phyloP scores from a whole-genome alignment of 2,888 invertebrate genomes.

The Ptilodon capucinus region DNA sequence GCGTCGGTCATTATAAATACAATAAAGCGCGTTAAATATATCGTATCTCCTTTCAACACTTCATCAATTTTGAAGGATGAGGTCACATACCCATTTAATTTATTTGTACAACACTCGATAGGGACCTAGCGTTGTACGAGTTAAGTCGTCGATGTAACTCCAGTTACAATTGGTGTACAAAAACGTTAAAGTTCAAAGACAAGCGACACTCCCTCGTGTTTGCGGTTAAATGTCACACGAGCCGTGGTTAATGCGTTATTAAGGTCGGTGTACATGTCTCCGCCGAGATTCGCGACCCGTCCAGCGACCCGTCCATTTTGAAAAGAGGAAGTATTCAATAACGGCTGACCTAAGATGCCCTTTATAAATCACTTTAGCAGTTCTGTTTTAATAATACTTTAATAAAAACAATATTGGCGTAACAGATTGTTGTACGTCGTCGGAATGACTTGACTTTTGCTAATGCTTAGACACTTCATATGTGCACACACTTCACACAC shows the following conservation, averaged over 20 bases:
- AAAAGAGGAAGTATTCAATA: constrained; percentile 2
- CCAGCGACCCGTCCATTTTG: constrained; percentile 1
- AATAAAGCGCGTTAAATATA: background rate
- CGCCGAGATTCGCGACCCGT: constrained; percentile 4
- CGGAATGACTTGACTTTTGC: too few species aligned
- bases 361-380: too few species aligned
- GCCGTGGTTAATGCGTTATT: constrained; percentile 9
- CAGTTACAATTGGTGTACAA: constrained; percentile 34
- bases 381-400: too few species aligned
- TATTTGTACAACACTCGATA: background rate
- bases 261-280: constrained; percentile 20
- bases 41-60: background rate
- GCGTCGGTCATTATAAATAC: too few species aligned
- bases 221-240: constrained; percentile 31
- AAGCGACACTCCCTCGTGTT: constrained; percentile 21
- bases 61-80: background rate
- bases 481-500: too few species aligned
- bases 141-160: constrained; percentile 13
- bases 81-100: background rate
- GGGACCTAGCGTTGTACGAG: too few species aligned
- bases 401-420: too few species aligned
- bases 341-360: background rate
- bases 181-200: constrained; percentile 50
- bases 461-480: too few species aligned
- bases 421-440: too few species aligned